phyloP scores from a whole-genome alignment of 2,113 vertebrate species.

The Gracilinanus agilis region DNA sequence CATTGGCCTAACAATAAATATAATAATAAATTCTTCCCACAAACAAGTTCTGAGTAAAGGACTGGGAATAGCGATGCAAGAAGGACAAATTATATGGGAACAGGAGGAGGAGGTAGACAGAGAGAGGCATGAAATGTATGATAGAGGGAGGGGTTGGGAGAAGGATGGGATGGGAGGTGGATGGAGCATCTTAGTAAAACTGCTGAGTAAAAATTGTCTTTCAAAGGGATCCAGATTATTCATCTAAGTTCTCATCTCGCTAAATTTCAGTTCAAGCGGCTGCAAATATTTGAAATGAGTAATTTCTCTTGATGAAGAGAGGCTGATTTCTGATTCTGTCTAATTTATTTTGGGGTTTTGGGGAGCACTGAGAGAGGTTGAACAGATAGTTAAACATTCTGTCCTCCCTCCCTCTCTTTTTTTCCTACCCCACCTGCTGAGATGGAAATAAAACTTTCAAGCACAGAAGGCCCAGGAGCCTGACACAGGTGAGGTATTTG shows the following conservation, averaged over 20 bases:
- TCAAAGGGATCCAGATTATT: constrained; percentile 70
- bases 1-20: not conserved
- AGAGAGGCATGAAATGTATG: not conserved
- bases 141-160: not conserved
- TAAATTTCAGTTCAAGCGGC: constrained; percentile 59
- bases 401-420: not conserved
- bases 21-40: not conserved
- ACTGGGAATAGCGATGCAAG: not conserved
- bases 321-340: constrained; percentile 73
- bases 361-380: constrained; percentile 59
- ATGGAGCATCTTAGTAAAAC: constrained; percentile 49
- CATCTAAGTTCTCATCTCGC: constrained; percentile 51
- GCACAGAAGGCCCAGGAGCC: not conserved
- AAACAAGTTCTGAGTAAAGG: not conserved
- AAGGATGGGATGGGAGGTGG: not conserved
- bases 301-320: constrained; percentile 74
- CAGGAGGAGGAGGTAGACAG: not conserved
- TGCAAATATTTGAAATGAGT: constrained; percentile 76
- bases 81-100: not conserved
- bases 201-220: constrained; percentile 57
- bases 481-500: not conserved
- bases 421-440: not conserved
- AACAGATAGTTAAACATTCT: not conserved
- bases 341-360: constrained; percentile 62
- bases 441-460: not conserved